A percentile compares a stretch with the other conserved stretches of the same genome.
phyloP scores from a whole-genome alignment of 2,797 vertebrate species.

The Prionace glauca region DNA sequence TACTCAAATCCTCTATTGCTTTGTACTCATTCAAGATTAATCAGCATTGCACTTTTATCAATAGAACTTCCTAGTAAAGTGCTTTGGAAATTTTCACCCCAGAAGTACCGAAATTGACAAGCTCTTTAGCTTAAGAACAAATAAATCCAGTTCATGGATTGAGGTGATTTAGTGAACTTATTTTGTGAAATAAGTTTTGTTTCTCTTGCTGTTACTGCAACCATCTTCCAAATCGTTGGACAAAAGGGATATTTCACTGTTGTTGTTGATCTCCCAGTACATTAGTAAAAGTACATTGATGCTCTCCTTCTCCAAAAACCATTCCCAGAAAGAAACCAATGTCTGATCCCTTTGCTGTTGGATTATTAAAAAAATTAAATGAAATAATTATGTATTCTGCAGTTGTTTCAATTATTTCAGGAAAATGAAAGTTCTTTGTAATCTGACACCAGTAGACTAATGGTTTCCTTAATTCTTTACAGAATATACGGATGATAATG shows the following conservation, averaged over 20 bases:
- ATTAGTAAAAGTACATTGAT: neutral
- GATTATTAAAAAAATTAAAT: neutral
- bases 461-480: constrained; percentile 44
- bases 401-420: neutral
- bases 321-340: neutral
- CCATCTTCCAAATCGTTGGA: neutral
- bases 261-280: neutral
- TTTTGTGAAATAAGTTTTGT: neutral
- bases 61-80: neutral
- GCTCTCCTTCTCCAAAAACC: neutral
- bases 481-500: constrained; percentile 84
- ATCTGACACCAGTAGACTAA: neutral
- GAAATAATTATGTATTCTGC: neutral
- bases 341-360: neutral
- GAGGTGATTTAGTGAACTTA: no score
- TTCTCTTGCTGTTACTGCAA: neutral
- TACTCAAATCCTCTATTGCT: neutral
- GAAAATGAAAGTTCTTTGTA: neutral
- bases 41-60: neutral
- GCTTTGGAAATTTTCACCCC: neutral
- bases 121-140: neutral
- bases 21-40: neutral
- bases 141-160: no score
- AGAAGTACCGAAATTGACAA: neutral
- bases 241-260: neutral